Base-by-base conservation (phyloP, 2,113 vertebrate species). In the Pseudopodoces humilis region DNA sequence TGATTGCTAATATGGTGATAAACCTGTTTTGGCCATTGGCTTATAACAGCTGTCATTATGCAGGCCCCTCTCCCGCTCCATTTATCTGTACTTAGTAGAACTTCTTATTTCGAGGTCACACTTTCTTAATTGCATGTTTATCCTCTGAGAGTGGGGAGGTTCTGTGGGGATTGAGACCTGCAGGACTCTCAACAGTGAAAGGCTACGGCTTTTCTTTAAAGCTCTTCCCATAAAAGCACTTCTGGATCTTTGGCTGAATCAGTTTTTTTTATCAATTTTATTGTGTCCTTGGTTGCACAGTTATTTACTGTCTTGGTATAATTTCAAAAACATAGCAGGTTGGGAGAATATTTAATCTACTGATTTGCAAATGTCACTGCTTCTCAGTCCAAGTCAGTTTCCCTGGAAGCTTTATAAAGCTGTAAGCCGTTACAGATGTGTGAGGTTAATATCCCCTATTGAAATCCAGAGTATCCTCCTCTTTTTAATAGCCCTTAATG, bases 1-100 rank as follows among this genome's bases (percentile, higher is more conserved):
- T 88, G 88, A 92, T 91, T 96, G 95, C 96, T 98, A 96, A 95
- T 96, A 94, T 23, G 90, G 95, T 94, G 93, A 97, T 97, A 97
- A 97, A 97, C 81, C 93, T 97, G 86, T 97, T 97, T 87, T 96
- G 94, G 78, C 95, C 97, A 95, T 98, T 97, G 96, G 93, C 86
- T 96, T 96, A 53, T 92, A 97, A 96, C 96, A 98, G 83, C 77
- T 16, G 35, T 96, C 93, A 94, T 98, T 98, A 97, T 92, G 86
- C 1, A 1, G 91, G 81, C 91, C 95, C 43, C 90, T 95, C 67
- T 97, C 90, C 81, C 95, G 93, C 87, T 82, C 91, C 90, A 88
- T 96, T 98, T 95, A 94, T 96, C 81, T 94, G 85, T 92, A 46
- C 89, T 97, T 97, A 97, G 95, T 90, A 97, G 95, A 90, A 95